These are phyloP conservation scores for Eulemur rubriventer DNA, from an alignment of 2,797 vertebrate species.

Conservation along the genomic window DNA sequence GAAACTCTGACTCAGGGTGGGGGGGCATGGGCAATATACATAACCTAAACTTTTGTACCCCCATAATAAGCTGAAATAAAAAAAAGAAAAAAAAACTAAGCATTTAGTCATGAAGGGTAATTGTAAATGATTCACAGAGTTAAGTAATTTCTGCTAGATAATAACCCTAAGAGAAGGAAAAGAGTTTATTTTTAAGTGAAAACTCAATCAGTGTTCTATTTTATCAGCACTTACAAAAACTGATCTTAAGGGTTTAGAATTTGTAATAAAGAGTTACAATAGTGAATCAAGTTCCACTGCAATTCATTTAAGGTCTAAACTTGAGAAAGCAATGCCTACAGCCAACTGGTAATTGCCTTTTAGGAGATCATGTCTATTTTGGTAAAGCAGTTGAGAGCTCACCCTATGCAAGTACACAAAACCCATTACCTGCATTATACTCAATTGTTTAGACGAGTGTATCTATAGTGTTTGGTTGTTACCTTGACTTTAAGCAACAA, in stretches of 20 bases:
- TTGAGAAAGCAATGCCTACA: background rate
- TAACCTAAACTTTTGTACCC: too few species aligned
- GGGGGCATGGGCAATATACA: too few species aligned
- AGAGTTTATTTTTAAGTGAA: background rate
- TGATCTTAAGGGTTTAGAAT: background rate
- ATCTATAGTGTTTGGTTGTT: background rate
- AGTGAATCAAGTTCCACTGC: background rate
- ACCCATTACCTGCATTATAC: background rate
- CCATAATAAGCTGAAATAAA: too few species aligned
- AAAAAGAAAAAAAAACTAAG: background rate
- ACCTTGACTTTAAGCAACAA: slow-evolving; percentile 64
- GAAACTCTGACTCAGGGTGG: too few species aligned
- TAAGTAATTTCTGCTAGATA: slow-evolving; percentile 18
- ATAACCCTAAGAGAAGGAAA: background rate
- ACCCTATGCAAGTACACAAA: background rate
- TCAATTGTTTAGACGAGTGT: background rate
- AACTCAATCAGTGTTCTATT: background rate
- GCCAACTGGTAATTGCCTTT: background rate
- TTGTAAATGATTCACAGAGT: background rate
- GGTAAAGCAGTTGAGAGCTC: background rate
- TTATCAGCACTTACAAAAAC: background rate
- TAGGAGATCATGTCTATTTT: background rate
- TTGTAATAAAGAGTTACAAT: background rate
- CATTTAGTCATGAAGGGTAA: background rate
- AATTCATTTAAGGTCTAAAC: background rate